A percentile compares a stretch with the other conserved stretches of the same genome.
Conservation (phyloP, 1,140 invertebrate genomes). For the Macrocentrus cingulum region DNA sequence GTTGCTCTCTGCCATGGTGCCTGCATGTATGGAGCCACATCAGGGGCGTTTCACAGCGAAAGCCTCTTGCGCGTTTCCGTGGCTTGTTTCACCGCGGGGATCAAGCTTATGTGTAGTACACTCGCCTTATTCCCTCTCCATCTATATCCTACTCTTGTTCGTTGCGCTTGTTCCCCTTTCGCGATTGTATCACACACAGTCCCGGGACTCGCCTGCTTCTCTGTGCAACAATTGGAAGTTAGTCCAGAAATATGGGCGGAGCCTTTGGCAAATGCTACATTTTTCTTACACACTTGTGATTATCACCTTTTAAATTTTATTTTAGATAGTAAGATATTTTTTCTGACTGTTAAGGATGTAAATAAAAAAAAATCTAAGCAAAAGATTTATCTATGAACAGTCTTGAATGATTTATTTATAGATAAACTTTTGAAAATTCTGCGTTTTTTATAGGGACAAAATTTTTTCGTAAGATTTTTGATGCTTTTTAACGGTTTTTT, state of each 20-base stretch:
- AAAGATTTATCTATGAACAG: too few species aligned
- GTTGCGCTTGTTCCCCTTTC: conserved; percentile 26
- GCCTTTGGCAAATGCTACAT: conserved; percentile 18
- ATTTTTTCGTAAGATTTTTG: too few species aligned
- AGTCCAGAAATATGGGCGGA: conserved; percentile 41
- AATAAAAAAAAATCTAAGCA: too few species aligned
- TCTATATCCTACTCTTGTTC: conserved; percentile 6
- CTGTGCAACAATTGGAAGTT: conserved; percentile 48
- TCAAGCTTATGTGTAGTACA: too few species aligned
- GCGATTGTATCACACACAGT: conserved; percentile 20
- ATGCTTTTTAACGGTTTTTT: too few species aligned
- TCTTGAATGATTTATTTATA: too few species aligned
- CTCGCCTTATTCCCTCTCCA: background rate
- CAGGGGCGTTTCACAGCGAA: conserved; percentile 23
- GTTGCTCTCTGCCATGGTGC: conserved; percentile 19
- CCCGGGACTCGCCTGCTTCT: conserved; percentile 12
- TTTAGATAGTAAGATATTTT: too few species aligned
- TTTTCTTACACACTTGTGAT: background rate
- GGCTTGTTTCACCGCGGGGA: conserved; percentile 25
- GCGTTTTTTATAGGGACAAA: too few species aligned
- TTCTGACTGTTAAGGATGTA: too few species aligned
- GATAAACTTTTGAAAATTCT: too few species aligned
- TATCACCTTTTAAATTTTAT: background rate
- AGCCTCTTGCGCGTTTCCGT: conserved; percentile 17
- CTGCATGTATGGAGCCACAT: conserved; percentile 10